Evolutionary conservation across 2,113 vertebrate species (phyloP).

Genomic region (Mandrillus leucophaeus): DNA sequence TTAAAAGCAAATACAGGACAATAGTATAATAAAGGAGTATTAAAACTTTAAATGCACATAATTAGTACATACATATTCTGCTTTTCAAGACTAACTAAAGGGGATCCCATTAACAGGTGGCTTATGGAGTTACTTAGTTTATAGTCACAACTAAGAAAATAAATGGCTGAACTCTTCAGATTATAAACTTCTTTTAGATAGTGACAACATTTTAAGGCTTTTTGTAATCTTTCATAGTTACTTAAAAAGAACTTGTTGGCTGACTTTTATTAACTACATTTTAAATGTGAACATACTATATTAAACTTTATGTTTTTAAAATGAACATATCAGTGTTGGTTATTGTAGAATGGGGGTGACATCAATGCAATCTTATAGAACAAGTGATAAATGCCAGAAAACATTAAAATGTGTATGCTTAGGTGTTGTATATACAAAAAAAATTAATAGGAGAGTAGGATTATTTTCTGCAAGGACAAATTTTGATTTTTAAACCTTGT

Average conservation of each 20-base stretch:
- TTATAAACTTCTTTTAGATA: background rate
- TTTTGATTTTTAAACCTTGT: background rate
- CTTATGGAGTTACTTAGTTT: background rate
- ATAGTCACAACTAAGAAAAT: background rate
- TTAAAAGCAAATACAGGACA: constrained; percentile 24
- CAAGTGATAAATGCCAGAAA: background rate
- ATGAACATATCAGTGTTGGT: background rate
- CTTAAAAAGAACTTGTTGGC: background rate
- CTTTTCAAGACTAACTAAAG: background rate
- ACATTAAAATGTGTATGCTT: background rate
- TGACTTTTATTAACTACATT: background rate
- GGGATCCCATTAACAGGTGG: background rate
- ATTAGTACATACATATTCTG: constrained; percentile 20
- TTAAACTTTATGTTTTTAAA: background rate
- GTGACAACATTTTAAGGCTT: background rate
- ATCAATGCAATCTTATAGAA: background rate
- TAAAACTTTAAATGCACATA: background rate
- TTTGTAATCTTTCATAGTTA: constrained; percentile 4
- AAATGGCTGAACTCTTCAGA: background rate
- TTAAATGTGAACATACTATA: background rate
- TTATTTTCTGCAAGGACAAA: background rate
- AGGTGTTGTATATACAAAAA: background rate
- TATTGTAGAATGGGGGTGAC: background rate
- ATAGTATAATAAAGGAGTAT: background rate
- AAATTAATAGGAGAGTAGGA: background rate